Base-by-base conservation (phyloP, 2,113 vertebrate species). In the Genyomyrus donnyi region DNA sequence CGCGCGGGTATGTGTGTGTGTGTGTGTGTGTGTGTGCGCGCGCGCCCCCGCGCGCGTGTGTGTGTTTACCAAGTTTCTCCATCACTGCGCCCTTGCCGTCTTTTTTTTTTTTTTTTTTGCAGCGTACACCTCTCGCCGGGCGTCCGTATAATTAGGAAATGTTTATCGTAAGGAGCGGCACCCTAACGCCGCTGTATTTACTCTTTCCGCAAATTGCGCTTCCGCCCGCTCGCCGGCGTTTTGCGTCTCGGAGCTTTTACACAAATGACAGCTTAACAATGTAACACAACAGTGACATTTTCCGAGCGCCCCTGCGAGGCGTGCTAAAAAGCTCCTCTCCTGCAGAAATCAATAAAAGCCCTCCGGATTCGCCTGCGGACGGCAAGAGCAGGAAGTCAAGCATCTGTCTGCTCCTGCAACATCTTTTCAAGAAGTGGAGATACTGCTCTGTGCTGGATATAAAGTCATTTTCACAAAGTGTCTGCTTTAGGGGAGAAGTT, bases 301-400 rank as follows among this genome's bases (percentile, higher is more conserved):
- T 74, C 80, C 21, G 83, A 52, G 80, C 56, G 50, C 56, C 88
- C 56, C 88, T 90, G 27, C 42, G 83, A 90, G 84, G 70, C 66
- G 56, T 91, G 90, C 89, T 91, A 52, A 86, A 88, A 91, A 91
- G 49, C 88, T 88, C 85, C 87, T 50, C 88, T 84, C 85, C 80
- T 58, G 46, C 88, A 89, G 89, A 91, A 88, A 90, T 91, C 91
- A 88, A 91, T 91, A 91, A 90, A 90, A 90, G 70, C 90, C 86
- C 91, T 86, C 50, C 85, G 90, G 80, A 90, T 91, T 80, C 87
- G 83, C 42, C 66, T 86, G 45, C 85, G 85, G 88, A 89, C 85
- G 84, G 89, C 52, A 83, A 62, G 52, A 74, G 85, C 91, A 89
- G 91, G 84, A 89, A 90, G 66, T 89, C 87, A 85, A 77, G 88